These are phyloP conservation scores for Oreortyx pictus DNA, from an alignment of 2,797 vertebrate genomes.

Conservation along the genomic window DNA sequence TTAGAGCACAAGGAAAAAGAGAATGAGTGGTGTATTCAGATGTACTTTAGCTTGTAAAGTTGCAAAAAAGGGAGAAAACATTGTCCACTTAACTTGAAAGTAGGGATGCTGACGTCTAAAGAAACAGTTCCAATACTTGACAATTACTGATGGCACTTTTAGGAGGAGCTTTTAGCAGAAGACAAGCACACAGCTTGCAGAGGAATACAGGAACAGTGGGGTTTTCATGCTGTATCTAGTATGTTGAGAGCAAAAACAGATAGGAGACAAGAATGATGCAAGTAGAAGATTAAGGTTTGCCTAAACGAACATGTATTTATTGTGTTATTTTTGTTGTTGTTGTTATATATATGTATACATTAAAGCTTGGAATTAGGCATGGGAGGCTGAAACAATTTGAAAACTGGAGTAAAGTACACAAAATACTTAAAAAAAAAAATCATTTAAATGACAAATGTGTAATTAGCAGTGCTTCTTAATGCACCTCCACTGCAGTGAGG, in stretches of 20 bases:
- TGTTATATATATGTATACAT: too few relatives aligned
- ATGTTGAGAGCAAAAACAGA: slow-evolving; percentile 16
- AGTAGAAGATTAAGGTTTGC: neutral
- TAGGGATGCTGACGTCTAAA: neutral
- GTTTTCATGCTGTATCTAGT: slow-evolving; percentile 4
- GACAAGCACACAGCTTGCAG: neutral
- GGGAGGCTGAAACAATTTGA: neutral
- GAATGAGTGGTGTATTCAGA: neutral
- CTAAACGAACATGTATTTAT: neutral
- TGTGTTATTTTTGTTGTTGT: too few relatives aligned
- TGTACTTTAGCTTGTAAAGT: neutral
- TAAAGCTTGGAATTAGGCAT: neutral
- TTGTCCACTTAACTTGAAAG: neutral
- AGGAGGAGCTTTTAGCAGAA: slow-evolving; percentile 39
- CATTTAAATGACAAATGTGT: neutral
- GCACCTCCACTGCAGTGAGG: neutral
- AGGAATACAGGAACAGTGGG: neutral
- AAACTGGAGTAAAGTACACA: neutral
- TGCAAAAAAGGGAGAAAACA: neutral
- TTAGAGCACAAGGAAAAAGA: neutral
- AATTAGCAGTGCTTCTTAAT: neutral
- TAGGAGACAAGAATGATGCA: neutral
- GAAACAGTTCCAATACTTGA: slow-evolving; percentile 5
- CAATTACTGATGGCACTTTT: slow-evolving; percentile 3
- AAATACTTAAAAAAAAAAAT: neutral